Conservation (phyloP, 2,113 vertebrate genomes). For the Origma solitaria region DNA sequence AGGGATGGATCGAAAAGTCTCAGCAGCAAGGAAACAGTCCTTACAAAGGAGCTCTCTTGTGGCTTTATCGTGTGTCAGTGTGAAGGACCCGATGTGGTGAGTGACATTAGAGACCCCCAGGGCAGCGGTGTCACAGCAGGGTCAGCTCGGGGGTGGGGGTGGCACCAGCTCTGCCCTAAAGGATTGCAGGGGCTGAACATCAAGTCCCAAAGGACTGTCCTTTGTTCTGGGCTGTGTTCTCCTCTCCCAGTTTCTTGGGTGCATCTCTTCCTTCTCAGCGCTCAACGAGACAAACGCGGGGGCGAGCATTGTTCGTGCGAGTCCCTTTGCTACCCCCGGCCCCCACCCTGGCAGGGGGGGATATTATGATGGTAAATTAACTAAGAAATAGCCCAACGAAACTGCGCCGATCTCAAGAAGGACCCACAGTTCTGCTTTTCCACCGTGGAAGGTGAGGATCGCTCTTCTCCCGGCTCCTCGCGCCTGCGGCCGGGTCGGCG, state of each 20-base stretch:
- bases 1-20: slow-evolving; percentile 31
- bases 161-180: neutral
- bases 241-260: neutral
- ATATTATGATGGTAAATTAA: neutral
- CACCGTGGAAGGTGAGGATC: neutral
- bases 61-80: slow-evolving; percentile 3
- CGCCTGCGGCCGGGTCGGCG: neutral
- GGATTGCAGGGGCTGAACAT: slow-evolving; percentile 18
- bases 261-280: neutral
- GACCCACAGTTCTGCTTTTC: neutral
- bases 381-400: neutral
- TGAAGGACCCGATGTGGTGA: slow-evolving; percentile 13
- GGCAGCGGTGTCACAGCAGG: neutral
- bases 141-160: neutral
- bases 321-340: neutral
- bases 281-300: neutral
- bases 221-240: slow-evolving; percentile 28
- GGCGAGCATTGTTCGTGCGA: neutral
- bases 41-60: slow-evolving; percentile 42
- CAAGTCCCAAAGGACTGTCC: slow-evolving; percentile 39
- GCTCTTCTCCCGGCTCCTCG: neutral
- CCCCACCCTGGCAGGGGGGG: neutral
- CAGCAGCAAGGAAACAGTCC: slow-evolving; percentile 56
- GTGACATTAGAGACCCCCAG: neutral
- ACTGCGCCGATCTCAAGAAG: neutral